These are phyloP conservation scores for Ceriagrion tenellum DNA, from an alignment of 2,888 invertebrate species.

Conservation along the genomic window DNA sequence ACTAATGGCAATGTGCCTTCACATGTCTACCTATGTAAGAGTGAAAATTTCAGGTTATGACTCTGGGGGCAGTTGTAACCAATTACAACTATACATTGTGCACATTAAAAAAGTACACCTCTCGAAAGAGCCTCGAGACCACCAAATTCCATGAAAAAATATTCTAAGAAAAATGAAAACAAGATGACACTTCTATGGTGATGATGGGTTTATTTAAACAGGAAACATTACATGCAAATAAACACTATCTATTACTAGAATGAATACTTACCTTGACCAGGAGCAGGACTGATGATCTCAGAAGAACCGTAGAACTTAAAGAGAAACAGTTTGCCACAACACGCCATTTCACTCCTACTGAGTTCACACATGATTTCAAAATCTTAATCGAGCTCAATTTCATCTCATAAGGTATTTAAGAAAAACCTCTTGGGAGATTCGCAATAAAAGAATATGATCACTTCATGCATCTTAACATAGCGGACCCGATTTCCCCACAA, in stretches of 20 bases:
- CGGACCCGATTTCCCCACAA: slow-evolving; percentile 43
- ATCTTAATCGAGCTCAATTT: neutral
- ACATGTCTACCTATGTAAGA: too few relatives aligned
- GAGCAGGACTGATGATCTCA: slow-evolving; percentile 39
- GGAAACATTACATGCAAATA: slow-evolving; percentile 57
- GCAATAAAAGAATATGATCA: slow-evolving; percentile 67
- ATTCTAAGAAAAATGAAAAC: neutral
- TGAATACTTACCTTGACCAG: slow-evolving; percentile 51
- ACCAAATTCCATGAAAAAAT: neutral
- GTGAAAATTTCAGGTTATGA: too few relatives aligned
- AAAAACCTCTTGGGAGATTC: slow-evolving; percentile 33
- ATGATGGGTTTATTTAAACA: slow-evolving; percentile 35
- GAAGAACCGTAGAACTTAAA: slow-evolving; percentile 4
- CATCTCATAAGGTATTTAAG: neutral
- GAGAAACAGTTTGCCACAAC: slow-evolving; percentile 44
- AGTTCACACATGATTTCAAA: neutral
- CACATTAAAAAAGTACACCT: too few relatives aligned
- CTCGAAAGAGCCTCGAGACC: neutral
- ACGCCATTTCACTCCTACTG: neutral
- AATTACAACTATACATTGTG: too few relatives aligned
- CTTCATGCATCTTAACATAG: slow-evolving; percentile 62
- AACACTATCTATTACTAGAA: neutral
- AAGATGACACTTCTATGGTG: neutral
- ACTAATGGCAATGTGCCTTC: too few relatives aligned
- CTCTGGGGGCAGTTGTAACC: too few relatives aligned